Percentiles rank a stretch among this genome's conserved stretches.
Conservation (phyloP, 1,140 invertebrate genomes). For the Adoxophyes honmai region DNA sequence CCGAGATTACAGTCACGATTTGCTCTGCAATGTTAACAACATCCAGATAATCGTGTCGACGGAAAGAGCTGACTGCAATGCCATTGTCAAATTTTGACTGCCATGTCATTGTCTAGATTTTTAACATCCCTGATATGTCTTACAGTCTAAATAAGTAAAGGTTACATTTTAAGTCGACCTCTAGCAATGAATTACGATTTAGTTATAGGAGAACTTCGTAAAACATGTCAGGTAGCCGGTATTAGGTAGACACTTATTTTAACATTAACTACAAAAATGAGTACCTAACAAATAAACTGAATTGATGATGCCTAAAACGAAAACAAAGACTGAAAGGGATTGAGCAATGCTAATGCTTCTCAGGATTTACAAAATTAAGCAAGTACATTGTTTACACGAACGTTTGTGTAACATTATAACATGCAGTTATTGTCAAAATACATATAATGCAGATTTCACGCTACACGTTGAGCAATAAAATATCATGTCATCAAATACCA, state of each 20-base stretch:
- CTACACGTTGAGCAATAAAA: slow-evolving; percentile 3
- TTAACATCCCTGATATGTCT: too few relatives aligned
- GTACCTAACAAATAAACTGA: too few relatives aligned
- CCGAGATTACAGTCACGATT: slow-evolving; percentile 2
- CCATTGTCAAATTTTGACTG: too few relatives aligned
- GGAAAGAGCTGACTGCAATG: neutral
- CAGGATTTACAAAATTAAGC: neutral
- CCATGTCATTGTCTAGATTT: too few relatives aligned
- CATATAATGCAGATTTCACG: neutral
- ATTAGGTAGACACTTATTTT: too few relatives aligned
- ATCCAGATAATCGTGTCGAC: neutral
- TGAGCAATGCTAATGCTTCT: neutral
- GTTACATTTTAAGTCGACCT: too few relatives aligned
- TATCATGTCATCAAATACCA: neutral
- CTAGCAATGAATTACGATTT: too few relatives aligned
- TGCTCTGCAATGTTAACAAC: neutral
- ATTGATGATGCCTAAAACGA: too few relatives aligned
- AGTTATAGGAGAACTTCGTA: too few relatives aligned
- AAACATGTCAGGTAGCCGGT: too few relatives aligned
- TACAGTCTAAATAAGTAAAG: too few relatives aligned
- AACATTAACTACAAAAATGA: too few relatives aligned
- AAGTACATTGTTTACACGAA: slow-evolving; percentile 1
- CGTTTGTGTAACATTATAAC: neutral
- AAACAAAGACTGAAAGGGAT: neutral
- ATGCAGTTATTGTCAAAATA: slow-evolving; percentile 6